phyloP scores from a whole-genome alignment of 2,888 invertebrate genomes.

The Xylota sylvarum region DNA sequence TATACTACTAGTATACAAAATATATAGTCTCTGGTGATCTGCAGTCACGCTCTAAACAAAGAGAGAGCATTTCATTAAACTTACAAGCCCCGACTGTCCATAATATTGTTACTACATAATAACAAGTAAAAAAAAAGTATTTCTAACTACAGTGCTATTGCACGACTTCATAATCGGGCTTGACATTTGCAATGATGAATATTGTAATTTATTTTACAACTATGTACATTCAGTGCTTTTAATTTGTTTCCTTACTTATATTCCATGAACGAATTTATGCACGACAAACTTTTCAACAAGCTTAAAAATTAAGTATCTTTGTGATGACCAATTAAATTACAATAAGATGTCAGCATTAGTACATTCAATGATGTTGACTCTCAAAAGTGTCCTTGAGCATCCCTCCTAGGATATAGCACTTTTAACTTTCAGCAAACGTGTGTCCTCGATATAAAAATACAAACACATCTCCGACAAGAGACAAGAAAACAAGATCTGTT shows the following conservation, averaged over 20 bases:
- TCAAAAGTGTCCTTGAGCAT: constrained; percentile 14
- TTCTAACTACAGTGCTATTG: background rate
- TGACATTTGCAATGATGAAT: constrained; percentile 31
- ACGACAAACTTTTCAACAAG: background rate
- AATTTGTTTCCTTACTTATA: background rate
- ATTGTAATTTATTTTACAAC: constrained; percentile 24
- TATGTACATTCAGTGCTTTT: background rate
- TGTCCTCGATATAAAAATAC: constrained; percentile 5
- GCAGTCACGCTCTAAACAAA: constrained; percentile 17
- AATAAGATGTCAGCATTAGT: background rate
- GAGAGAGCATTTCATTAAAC: background rate
- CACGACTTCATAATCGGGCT: background rate
- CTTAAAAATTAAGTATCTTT: background rate
- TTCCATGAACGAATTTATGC: background rate
- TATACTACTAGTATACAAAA: background rate
- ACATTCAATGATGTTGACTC: background rate
- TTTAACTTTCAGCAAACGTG: background rate
- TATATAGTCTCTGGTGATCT: too few species aligned
- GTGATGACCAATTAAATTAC: constrained; percentile 7
- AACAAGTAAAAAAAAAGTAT: background rate
- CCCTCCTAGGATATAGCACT: background rate
- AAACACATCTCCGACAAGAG: background rate
- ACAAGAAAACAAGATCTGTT: background rate
- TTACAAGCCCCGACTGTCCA: background rate
- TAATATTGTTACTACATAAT: background rate